Conservation (phyloP, 2,113 vertebrate genomes). For the Petrocephalus zakoni region DNA sequence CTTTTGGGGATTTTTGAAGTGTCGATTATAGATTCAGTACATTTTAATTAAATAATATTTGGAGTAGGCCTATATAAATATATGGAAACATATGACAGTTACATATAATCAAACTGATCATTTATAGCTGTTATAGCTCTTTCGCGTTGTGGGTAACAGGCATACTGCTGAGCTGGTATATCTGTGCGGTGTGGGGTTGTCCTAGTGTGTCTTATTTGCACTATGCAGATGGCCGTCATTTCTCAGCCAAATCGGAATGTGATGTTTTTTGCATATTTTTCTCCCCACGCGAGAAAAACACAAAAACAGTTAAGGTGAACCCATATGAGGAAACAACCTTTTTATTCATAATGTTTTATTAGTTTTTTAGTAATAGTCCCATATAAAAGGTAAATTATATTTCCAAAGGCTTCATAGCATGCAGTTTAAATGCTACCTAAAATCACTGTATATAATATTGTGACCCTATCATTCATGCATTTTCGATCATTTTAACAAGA, state of each 20-base stretch:
- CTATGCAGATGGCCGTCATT: background rate
- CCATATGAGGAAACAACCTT: background rate
- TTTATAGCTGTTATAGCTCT: no score
- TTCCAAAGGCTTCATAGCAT: background rate
- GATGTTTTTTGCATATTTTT: no score
- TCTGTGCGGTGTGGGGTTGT: background rate
- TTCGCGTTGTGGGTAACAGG: background rate
- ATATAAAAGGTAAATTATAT: background rate
- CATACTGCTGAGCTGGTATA: background rate
- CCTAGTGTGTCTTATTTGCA: background rate
- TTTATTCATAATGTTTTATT: background rate
- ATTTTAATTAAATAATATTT: background rate
- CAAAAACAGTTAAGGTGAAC: background rate
- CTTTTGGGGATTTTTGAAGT: background rate
- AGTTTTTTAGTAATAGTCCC: background rate
- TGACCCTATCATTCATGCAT: background rate
- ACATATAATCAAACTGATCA: no score
- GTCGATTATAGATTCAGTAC: background rate
- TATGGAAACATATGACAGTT: background rate
- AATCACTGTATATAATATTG: no score
- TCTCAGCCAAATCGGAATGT: background rate
- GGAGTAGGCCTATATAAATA: background rate
- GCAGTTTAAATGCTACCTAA: background rate
- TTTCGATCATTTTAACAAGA: background rate
- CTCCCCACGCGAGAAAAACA: no score